Percentiles rank a stretch among this genome's conserved stretches.
Conservation (phyloP, 2,797 vertebrate species). For the Hapalemur alaotrensis region DNA sequence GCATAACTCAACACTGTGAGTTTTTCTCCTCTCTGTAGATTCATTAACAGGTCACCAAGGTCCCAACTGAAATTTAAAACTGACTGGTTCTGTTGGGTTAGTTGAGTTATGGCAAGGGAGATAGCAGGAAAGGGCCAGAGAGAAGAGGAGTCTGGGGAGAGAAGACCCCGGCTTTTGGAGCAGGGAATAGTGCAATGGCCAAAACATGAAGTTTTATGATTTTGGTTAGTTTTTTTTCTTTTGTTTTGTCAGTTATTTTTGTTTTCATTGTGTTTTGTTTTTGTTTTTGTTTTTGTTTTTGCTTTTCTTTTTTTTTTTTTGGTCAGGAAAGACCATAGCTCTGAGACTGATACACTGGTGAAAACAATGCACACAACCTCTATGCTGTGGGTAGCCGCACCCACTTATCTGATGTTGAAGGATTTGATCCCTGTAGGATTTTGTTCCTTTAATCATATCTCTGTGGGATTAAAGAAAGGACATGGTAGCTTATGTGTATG, state of each 20-base stretch:
- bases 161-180: constrained; percentile 80
- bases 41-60: constrained; percentile 90
- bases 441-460: constrained; percentile 83
- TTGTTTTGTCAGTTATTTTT: background rate
- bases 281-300: background rate
- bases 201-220: constrained; percentile 79
- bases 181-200: constrained; percentile 76
- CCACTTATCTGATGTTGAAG: constrained; percentile 75
- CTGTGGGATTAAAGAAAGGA: constrained; percentile 80
- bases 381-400: constrained; percentile 65
- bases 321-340: constrained; percentile 10
- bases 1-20: constrained; percentile 92
- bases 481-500: constrained; percentile 76
- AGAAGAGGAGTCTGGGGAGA: constrained; percentile 70
- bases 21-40: constrained; percentile 89
- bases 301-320: background rate
- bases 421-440: constrained; percentile 75
- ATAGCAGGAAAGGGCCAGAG: constrained; percentile 81
- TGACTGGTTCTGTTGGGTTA: constrained; percentile 89
- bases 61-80: constrained; percentile 90
- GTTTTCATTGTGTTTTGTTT: background rate
- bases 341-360: constrained; percentile 35
- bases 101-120: constrained; percentile 86
- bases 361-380: constrained; percentile 63
- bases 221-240: constrained; percentile 55